Base-by-base conservation (phyloP, 2,888 invertebrate genomes). In the Apomyelois bistriatella region DNA sequence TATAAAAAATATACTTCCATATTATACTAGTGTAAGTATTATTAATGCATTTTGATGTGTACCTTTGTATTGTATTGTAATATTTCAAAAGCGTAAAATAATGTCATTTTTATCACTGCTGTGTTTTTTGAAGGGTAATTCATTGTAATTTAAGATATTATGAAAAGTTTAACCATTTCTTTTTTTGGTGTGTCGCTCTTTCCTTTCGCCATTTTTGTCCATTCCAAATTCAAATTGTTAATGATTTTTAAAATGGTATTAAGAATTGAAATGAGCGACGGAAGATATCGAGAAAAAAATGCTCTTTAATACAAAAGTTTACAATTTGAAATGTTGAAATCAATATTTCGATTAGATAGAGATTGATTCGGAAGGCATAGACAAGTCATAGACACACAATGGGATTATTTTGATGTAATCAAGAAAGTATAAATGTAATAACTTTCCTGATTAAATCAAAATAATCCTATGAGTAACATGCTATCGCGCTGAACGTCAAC, bases 41-140 rank as follows among this genome's bases (percentile, higher is more conserved):
- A 68, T 72, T 68, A 63, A 67, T 64, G 71, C 70, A 71, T 74
- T 75, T 75, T 59, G 68, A 72, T 70, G 72, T 72, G 67, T 70
- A 65, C 58, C 63, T 70, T 63, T 68, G 62, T 70, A 60, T 61
- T 62, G 63, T 65, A 62, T 61, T 63, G 57, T 56, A 61, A 63
- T 58, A 60, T 58, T 62, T 57, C 57, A 55, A 55, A 58, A 59
- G 58, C 55, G 58, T 59, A 57, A 55, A 53, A 17, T 56, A 58
- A 52, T 46, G 48, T 55, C 38, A 9, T 35, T 54, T 56, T 54
- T 56, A 56, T 54, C 41, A 51, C 49, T 46, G 53, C 56, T 53
- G 53, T 55, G 53, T 58, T 54, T 53, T 50, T 22, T 22, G 47
- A 22, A 43, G 38, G 43, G 43, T 37, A 17, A 16, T 51, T n/a